These are phyloP conservation scores for Rapana venosa DNA, from an alignment of 2,888 invertebrate genomes.

Conservation along the genomic window DNA sequence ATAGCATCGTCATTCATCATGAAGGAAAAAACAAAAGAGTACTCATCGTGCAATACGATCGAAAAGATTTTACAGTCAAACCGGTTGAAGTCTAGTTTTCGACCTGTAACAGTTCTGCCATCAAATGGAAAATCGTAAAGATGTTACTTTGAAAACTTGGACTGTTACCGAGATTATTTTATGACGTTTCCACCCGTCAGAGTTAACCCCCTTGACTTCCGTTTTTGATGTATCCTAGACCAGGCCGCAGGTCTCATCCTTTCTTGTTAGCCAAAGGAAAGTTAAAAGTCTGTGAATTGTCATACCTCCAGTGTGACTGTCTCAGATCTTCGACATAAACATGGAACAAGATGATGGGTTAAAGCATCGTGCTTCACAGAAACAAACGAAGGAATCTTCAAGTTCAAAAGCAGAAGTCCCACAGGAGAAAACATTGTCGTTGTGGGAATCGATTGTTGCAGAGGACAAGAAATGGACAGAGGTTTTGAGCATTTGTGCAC, in stretches of 20 bases:
- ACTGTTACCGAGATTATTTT: slow-evolving; percentile 39
- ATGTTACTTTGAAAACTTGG: slow-evolving; percentile 27
- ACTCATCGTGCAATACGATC: background rate
- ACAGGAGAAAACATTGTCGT: background rate
- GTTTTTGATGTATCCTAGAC: background rate
- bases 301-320: background rate
- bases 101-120: background rate
- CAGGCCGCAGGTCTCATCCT: too few species aligned
- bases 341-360: background rate
- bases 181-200: slow-evolving; percentile 24
- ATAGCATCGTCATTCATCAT: slow-evolving; percentile 34
- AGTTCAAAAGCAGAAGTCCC: background rate
- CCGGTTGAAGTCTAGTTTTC: slow-evolving; percentile 9
- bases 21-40: slow-evolving; percentile 19
- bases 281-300: background rate
- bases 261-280: background rate
- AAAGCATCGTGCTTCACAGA: background rate
- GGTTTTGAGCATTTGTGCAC: slow-evolving; percentile 66
- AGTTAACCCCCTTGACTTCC: slow-evolving; percentile 21
- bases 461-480: slow-evolving; percentile 59
- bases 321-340: background rate
- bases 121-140: slow-evolving; percentile 19
- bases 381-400: background rate
- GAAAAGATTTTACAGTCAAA: background rate
- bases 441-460: slow-evolving; percentile 50